Conservation (phyloP, 2,888 invertebrate genomes). For the Chloroclystis v-ata region DNA sequence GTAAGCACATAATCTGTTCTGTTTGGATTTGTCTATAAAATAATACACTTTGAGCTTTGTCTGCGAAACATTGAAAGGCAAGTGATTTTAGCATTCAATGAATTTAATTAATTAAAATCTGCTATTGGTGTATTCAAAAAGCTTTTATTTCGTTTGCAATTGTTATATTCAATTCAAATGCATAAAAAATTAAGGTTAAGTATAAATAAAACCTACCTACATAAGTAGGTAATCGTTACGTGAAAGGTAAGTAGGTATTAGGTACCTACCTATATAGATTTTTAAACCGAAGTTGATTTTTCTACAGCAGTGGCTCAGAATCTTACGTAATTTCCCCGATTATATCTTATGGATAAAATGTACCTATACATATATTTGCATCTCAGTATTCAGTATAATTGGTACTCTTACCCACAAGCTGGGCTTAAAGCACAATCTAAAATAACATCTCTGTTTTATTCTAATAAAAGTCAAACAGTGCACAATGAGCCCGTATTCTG, state of each 20-base stretch:
- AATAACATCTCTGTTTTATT: not conserved
- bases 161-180: constrained; percentile 5
- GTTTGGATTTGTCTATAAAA: constrained; percentile 73
- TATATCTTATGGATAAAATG: too few relatives aligned
- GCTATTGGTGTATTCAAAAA: constrained; percentile 46
- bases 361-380: too few relatives aligned
- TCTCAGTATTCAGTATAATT: too few relatives aligned
- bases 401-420: too few relatives aligned
- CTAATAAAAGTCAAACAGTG: constrained; percentile 6
- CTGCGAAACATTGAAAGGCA: constrained; percentile 66
- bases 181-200: too few relatives aligned
- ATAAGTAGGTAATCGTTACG: too few relatives aligned
- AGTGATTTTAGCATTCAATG: constrained; percentile 69
- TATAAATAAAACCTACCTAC: too few relatives aligned
- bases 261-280: too few relatives aligned
- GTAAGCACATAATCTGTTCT: constrained; percentile 50
- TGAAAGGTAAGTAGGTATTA: too few relatives aligned
- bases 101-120: constrained; percentile 73
- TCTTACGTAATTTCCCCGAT: too few relatives aligned
- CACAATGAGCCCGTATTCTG: constrained; percentile 6
- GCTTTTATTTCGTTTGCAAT: constrained; percentile 23
- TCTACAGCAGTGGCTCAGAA: too few relatives aligned
- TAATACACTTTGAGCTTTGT: constrained; percentile 77
- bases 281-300: too few relatives aligned
- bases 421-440: not conserved